Evolutionary conservation across 2,888 invertebrate genomes (phyloP).

Genomic region (Pardosa pseudoannulata): DNA sequence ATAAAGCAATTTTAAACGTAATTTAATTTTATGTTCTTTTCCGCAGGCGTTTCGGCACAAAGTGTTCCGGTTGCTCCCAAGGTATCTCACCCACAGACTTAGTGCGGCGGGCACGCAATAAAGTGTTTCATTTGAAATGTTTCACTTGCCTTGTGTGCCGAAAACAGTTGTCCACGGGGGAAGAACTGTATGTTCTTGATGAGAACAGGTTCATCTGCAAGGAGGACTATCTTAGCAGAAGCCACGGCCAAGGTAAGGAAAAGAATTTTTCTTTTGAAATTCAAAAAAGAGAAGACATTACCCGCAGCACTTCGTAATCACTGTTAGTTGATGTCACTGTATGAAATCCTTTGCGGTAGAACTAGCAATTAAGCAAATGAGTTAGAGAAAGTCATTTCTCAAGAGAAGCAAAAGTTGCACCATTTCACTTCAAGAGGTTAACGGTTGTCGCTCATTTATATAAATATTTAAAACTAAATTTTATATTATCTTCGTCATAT

Average conservation of each 20-base stretch:
- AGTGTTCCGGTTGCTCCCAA: conserved; percentile 97
- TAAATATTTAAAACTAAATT: no score
- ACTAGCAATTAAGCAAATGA: no score
- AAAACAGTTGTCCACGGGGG: conserved; percentile 98
- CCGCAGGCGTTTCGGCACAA: conserved; percentile 96
- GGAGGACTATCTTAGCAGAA: conserved; percentile 89
- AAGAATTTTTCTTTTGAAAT: neutral
- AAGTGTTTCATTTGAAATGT: conserved; percentile 99
- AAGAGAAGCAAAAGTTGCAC: no score
- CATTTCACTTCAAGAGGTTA: no score
- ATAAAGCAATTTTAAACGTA: no score
- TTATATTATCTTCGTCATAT: no score
- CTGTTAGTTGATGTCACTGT: no score
- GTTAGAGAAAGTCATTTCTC: no score
- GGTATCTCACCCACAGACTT: conserved; percentile 98
- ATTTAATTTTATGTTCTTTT: conserved; percentile 35
- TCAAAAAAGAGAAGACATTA: no score
- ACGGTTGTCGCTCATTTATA: no score
- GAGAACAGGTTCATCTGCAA: conserved; percentile 99
- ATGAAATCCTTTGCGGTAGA: no score
- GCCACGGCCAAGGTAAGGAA: conserved; percentile 74
- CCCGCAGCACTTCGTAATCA: no score
- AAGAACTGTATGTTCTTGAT: conserved; percentile 97
- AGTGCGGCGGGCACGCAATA: conserved; percentile 96
- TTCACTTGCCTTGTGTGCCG: conserved; percentile 99